Conservation (phyloP, 2,888 invertebrate genomes). For the Drosophila parthenogenetica region DNA sequence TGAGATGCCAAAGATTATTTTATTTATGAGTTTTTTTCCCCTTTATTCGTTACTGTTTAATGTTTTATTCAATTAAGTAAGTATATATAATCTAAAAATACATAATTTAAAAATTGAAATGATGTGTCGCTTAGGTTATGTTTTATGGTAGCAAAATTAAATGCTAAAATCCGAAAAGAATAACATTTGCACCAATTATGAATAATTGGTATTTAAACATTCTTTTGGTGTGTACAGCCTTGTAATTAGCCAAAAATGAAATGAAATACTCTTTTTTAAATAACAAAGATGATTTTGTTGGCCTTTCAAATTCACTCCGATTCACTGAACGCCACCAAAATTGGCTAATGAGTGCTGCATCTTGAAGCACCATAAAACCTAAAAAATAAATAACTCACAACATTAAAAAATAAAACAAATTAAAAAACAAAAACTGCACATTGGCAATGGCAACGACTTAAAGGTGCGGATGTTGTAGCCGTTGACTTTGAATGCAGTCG, state of each 20-base stretch:
- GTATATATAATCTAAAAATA: background rate
- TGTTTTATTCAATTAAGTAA: background rate
- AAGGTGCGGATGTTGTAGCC: conserved; percentile 69
- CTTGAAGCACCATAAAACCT: conserved; percentile 58
- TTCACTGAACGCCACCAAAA: conserved; percentile 60
- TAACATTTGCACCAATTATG: too few species aligned
- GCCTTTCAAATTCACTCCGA: conserved; percentile 31
- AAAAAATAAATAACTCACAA: conserved; percentile 51
- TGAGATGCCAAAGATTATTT: background rate
- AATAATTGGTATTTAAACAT: background rate
- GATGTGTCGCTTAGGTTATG: too few species aligned
- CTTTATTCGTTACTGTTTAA: background rate
- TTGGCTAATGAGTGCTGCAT: conserved; percentile 70
- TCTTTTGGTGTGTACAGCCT: background rate
- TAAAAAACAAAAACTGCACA: conserved; percentile 18
- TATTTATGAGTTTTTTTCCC: conserved; percentile 1
- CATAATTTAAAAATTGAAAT: background rate
- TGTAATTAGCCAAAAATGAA: background rate
- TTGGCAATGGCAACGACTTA: conserved; percentile 45
- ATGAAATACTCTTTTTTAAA: conserved; percentile 3
- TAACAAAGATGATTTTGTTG: conserved; percentile 1
- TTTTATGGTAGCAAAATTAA: too few species aligned
- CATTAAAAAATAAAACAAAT: conserved; percentile 28
- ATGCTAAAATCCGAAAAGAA: too few species aligned
- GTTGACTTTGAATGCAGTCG: conserved; percentile 63